Conservation (phyloP, 2,888 invertebrate genomes). For the Apomyelois bistriatella region DNA sequence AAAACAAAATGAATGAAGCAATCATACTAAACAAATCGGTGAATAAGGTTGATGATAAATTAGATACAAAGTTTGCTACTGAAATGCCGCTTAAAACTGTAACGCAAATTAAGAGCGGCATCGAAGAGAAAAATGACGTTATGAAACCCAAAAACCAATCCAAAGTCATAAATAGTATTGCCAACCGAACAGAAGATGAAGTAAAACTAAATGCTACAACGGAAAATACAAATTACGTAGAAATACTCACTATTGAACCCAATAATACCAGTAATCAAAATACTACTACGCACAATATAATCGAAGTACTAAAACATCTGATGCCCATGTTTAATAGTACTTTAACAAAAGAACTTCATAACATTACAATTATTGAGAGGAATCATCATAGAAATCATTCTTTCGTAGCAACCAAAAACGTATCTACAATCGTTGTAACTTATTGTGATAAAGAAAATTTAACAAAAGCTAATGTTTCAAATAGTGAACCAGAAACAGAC, state of each 20-base stretch:
- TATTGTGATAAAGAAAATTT: conserved; percentile 63
- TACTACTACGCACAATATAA: conserved; percentile 53
- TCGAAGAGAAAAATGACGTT: conserved; percentile 54
- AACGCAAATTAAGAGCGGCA: conserved; percentile 54
- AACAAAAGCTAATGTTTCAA: conserved; percentile 38
- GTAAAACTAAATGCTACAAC: conserved; percentile 26
- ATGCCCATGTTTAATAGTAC: conserved; percentile 70
- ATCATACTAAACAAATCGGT: conserved; percentile 50
- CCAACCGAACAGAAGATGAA: conserved; percentile 17
- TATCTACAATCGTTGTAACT: conserved; percentile 67
- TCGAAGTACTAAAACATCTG: conserved; percentile 66
- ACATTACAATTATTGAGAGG: conserved; percentile 67
- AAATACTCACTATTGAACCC: conserved; percentile 66
- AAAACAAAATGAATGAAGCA: conserved; percentile 57
- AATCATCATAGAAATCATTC: conserved; percentile 62
- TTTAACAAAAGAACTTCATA: conserved; percentile 62
- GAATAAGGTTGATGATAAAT: conserved; percentile 24
- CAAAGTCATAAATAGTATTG: conserved; percentile 21
- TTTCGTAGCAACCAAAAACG: conserved; percentile 56
- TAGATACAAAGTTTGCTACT: conserved; percentile 21
- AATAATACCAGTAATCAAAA: conserved; percentile 50
- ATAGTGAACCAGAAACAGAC: conserved; percentile 25
- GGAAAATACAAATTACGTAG: conserved; percentile 53
- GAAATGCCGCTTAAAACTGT: conserved; percentile 25
- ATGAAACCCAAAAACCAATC: conserved; percentile 24